phyloP scores from a whole-genome alignment of 1,140 invertebrate genomes.

The Drosophila pachea region DNA sequence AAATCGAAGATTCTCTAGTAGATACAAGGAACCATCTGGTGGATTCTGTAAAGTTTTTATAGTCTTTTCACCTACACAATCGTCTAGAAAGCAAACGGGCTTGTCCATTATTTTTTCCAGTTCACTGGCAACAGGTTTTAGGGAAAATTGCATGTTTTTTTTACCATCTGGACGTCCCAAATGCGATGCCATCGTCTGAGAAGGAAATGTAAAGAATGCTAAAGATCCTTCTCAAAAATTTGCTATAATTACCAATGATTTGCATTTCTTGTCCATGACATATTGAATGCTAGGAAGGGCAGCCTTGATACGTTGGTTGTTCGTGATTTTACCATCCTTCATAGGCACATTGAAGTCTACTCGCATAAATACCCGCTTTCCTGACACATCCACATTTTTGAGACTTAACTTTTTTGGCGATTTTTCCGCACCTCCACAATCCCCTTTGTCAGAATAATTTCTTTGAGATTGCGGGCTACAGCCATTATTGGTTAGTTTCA shows the following conservation, averaged over 20 bases:
- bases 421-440: neutral
- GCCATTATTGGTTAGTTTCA: neutral
- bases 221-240: neutral
- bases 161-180: conserved; percentile 96
- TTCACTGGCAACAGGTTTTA: conserved; percentile 95
- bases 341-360: conserved; percentile 99
- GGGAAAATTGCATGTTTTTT: conserved; percentile 90
- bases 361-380: conserved; percentile 90
- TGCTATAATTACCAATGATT: conserved; percentile 84
- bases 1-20: conserved; percentile 98
- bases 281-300: conserved; percentile 96
- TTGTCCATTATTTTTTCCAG: conserved; percentile 90
- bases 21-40: conserved; percentile 87
- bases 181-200: conserved; percentile 93
- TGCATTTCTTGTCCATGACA: conserved; percentile 94
- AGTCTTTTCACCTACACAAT: conserved; percentile 95
- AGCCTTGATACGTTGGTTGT: conserved; percentile 96
- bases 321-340: conserved; percentile 97
- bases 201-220: neutral
- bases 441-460: neutral
- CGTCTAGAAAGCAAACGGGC: conserved; percentile 92
- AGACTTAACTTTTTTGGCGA: conserved; percentile 87
- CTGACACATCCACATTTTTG: conserved; percentile 86
- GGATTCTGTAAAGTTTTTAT: conserved; percentile 93
- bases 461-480: neutral